Percentiles rank a stretch among this genome's conserved stretches.
These are phyloP conservation scores for Neodiprion fabricii DNA, from an alignment of 1,140 invertebrate species.

Conservation along the genomic window DNA sequence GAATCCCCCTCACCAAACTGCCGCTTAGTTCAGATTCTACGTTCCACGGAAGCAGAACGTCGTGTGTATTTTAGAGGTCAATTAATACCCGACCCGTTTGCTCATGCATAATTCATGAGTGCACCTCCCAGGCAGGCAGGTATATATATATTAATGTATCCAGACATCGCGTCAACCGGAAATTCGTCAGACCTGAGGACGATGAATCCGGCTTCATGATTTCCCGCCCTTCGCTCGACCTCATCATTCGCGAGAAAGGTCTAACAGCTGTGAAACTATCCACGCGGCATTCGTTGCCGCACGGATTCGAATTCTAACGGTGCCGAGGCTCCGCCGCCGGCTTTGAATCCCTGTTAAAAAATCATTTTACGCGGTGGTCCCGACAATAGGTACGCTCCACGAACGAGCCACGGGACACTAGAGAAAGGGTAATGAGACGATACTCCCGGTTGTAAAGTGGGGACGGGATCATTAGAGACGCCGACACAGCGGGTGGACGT, in stretches of 20 bases:
- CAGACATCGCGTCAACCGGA: neutral
- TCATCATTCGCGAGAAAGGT: neutral
- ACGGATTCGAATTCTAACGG: too few species aligned
- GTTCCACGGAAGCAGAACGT: slow-evolving; percentile 1
- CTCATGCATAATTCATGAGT: slow-evolving; percentile 2
- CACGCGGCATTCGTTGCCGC: too few species aligned
- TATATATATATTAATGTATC: too few species aligned
- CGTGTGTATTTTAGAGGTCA: slow-evolving; percentile 7
- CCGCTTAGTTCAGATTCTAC: slow-evolving; percentile 2
- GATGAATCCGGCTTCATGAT: neutral
- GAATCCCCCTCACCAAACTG: neutral
- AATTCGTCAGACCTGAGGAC: neutral
- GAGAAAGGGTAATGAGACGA: neutral
- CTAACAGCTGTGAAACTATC: neutral
- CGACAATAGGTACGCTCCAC: neutral
- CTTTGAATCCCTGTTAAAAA: too few species aligned
- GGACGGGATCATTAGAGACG: neutral
- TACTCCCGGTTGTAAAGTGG: slow-evolving; percentile 1
- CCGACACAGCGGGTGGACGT: neutral
- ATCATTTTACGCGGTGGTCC: neutral
- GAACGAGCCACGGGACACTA: neutral
- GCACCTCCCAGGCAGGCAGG: neutral
- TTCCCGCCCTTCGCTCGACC: neutral
- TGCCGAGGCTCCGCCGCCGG: too few species aligned
- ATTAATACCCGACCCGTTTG: slow-evolving; percentile 4